A percentile compares a stretch with the other conserved stretches of the same genome.
These are phyloP conservation scores for Drosophila histrio DNA, from an alignment of 2,888 invertebrate genomes.

Conservation along the genomic window DNA sequence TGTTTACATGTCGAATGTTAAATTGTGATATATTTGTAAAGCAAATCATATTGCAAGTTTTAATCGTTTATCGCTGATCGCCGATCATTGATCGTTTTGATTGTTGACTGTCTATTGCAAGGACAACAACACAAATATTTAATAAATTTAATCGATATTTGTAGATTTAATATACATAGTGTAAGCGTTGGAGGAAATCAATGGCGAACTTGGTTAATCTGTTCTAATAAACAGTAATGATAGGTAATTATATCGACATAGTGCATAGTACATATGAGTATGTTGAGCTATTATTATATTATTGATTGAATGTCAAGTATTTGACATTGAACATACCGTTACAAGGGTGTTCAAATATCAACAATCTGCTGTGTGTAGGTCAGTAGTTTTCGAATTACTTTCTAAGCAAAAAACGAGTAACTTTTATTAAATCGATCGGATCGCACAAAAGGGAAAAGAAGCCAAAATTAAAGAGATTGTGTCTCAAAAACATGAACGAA, in stretches of 20 bases:
- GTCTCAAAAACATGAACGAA: no score
- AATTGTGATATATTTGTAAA: constrained; percentile 63
- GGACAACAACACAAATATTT: constrained; percentile 50
- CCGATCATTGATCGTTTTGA: neutral
- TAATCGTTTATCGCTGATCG: constrained; percentile 3
- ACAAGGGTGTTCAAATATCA: constrained; percentile 27
- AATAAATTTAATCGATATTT: constrained; percentile 15
- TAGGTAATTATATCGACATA: constrained; percentile 64
- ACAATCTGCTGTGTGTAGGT: constrained; percentile 15
- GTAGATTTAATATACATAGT: neutral
- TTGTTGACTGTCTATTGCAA: constrained; percentile 37
- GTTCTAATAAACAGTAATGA: constrained; percentile 61
- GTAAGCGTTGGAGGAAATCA: constrained; percentile 23
- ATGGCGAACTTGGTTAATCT: constrained; percentile 33
- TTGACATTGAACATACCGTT: constrained; percentile 31
- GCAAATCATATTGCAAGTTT: constrained; percentile 53
- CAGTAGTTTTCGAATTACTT: constrained; percentile 1
- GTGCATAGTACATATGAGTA: constrained; percentile 13
- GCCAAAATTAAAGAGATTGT: no score
- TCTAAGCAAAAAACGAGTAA: neutral
- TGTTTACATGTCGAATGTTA: constrained; percentile 49
- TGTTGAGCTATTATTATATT: constrained; percentile 18
- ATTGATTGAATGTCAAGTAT: constrained; percentile 51
- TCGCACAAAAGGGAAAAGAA: no score
- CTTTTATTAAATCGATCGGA: neutral